Base-by-base conservation (phyloP, 2,888 invertebrate species). In the Cartodere bifasciata region DNA sequence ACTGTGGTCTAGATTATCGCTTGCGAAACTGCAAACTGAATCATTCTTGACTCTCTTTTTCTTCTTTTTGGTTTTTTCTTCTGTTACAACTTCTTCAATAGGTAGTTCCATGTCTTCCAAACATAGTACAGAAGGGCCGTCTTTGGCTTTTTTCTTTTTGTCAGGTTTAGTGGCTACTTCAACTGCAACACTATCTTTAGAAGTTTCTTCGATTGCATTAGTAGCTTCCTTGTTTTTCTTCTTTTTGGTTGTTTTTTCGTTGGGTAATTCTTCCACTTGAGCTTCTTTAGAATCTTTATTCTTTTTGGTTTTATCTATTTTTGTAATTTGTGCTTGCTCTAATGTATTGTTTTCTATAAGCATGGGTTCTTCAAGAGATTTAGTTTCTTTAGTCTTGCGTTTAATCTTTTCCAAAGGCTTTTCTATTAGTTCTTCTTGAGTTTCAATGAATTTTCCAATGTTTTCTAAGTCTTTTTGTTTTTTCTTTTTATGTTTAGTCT, bases 81-180 rank as follows among this genome's bases (percentile, higher is more conserved):
- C n/a, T n/a, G n/a, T n/a, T n/a, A n/a, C n/a, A n/a, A n/a, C n/a
- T n/a, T n/a, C n/a, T n/a, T n/a, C n/a, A n/a, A n/a, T n/a, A n/a
- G n/a, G n/a, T n/a, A 14, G n/a, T 21, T 17, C 17, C 4, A 11
- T n/a, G n/a, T n/a, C n/a, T n/a, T n/a, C n/a, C n/a, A n/a, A n/a
- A 9, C 16, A 24, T 4, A 33, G 3, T 2, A 33, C 24, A 4
- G 33, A 33, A 10, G 33, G 29, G 7, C 5, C 10, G 3, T 13
- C 16, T 10, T 28, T 22, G 20, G 4, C 22, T 17, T 23, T 32
- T 17, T 16, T 29, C 15, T 32, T 23, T 24, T 28, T 22, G 10
- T 24, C 28, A 29, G 24, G 17, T 16, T 28, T 35, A 27, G 22
- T 23, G 14, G n/a, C 28, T 9, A 13, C 16, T 22, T 5, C 13